A percentile compares a stretch with the other conserved stretches of the same genome.
Evolutionary conservation across 2,888 invertebrate species (phyloP).

Genomic region (Troides aeacus): DNA sequence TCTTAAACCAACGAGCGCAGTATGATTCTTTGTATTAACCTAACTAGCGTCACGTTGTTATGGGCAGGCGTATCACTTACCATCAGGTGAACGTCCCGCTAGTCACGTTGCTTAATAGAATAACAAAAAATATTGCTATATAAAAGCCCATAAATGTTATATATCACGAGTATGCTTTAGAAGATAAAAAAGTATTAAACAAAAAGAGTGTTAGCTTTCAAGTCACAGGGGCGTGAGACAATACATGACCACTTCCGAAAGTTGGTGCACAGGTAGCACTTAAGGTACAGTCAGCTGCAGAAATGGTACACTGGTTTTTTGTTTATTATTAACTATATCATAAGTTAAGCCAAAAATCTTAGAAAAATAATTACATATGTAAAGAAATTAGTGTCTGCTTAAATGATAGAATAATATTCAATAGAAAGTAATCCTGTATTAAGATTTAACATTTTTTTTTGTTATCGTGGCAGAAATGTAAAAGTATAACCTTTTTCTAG

Average conservation of each 20-base stretch:
- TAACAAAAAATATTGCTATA: neutral
- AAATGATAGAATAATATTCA: too few relatives aligned
- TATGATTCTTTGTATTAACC: too few relatives aligned
- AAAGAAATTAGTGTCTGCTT: neutral
- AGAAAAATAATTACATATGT: neutral
- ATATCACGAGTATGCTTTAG: slow-evolving; percentile 21
- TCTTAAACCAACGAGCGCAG: too few relatives aligned
- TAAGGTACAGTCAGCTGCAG: slow-evolving; percentile 40
- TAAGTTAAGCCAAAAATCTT: neutral
- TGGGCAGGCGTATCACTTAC: too few relatives aligned
- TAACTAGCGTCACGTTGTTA: too few relatives aligned
- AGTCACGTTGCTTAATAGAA: too few relatives aligned
- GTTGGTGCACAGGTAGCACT: slow-evolving; percentile 56
- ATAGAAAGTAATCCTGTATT: too few relatives aligned
- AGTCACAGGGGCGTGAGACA: slow-evolving; percentile 68
- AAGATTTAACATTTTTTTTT: too few relatives aligned
- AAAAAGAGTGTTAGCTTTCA: slow-evolving; percentile 51
- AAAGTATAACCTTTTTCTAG: too few relatives aligned
- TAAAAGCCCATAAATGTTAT: slow-evolving; percentile 11
- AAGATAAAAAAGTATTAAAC: slow-evolving; percentile 32
- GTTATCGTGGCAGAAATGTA: too few relatives aligned
- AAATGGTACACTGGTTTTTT: slow-evolving; percentile 35
- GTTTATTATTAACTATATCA: slow-evolving; percentile 4
- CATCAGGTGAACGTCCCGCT: too few relatives aligned
- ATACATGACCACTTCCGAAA: slow-evolving; percentile 67